phyloP scores from a whole-genome alignment of 2,888 invertebrate genomes.

The Sthenelais limicola region DNA sequence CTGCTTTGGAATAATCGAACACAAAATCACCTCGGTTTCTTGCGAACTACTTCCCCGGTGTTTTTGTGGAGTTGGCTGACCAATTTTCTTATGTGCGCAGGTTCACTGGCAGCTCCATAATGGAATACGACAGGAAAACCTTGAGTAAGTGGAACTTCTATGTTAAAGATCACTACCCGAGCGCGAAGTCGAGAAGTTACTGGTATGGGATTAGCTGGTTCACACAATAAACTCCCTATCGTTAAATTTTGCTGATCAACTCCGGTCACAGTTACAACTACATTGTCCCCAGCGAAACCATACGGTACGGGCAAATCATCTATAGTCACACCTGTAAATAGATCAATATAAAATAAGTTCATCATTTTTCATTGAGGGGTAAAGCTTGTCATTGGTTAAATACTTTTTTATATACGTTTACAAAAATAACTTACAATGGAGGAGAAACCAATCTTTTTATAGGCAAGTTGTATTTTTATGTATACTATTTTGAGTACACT shows the following conservation, averaged over 20 bases:
- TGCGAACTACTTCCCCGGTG: conserved; percentile 91
- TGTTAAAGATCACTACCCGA: conserved; percentile 89
- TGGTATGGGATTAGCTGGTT: conserved; percentile 85
- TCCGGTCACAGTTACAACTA: conserved; percentile 85
- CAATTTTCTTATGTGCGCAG: conserved; percentile 89
- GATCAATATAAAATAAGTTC: too few species aligned
- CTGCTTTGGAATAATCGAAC: conserved; percentile 43
- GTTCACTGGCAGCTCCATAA: conserved; percentile 92
- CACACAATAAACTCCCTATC: conserved; percentile 91
- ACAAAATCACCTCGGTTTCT: conserved; percentile 89
- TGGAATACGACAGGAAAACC: conserved; percentile 90
- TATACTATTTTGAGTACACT: too few species aligned
- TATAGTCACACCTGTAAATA: conserved; percentile 78
- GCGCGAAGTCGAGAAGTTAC: conserved; percentile 88
- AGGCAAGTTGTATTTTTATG: too few species aligned
- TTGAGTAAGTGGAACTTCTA: conserved; percentile 90
- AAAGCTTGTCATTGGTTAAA: too few species aligned
- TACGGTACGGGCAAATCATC: conserved; percentile 82
- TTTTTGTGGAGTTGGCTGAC: conserved; percentile 90
- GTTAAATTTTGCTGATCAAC: conserved; percentile 82
- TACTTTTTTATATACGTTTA: too few species aligned
- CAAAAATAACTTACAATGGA: too few species aligned
- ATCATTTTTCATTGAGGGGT: too few species aligned
- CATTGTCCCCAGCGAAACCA: conserved; percentile 96
- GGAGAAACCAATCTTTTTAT: too few species aligned